Evolutionary conservation across 2,797 vertebrate species (phyloP).

Genomic region (Carapus acus): DNA sequence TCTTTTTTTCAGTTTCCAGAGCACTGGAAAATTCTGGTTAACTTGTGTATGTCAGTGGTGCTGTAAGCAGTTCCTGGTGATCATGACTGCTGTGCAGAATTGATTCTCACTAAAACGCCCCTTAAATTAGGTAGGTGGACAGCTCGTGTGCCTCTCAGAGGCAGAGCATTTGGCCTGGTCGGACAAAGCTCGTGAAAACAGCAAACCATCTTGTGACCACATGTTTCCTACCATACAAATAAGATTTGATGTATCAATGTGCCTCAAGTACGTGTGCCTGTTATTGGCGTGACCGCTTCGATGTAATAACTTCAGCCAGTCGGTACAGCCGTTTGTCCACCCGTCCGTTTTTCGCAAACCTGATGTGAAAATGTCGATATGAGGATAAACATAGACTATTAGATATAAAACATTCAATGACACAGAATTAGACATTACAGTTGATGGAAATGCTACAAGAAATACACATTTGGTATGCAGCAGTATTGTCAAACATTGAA

Average conservation of each 20-base stretch:
- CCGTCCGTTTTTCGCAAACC: neutral
- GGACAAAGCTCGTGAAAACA: neutral
- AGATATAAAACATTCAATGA: too few species aligned
- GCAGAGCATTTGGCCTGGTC: neutral
- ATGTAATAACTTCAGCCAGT: constrained; percentile 4
- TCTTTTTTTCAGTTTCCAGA: too few species aligned
- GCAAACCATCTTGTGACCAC: constrained; percentile 7
- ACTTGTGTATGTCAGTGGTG: neutral
- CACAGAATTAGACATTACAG: too few species aligned
- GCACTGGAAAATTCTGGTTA: too few species aligned
- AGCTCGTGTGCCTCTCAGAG: neutral
- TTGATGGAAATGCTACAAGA: too few species aligned
- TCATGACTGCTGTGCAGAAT: neutral
- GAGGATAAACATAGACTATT: too few species aligned
- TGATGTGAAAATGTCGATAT: too few species aligned
- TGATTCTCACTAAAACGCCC: neutral
- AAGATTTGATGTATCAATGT: neutral
- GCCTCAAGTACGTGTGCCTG: neutral
- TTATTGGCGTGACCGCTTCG: neutral
- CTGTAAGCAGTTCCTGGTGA: neutral
- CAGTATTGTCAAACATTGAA: too few species aligned
- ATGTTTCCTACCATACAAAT: constrained; percentile 12
- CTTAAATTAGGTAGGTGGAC: neutral
- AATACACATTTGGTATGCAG: too few species aligned
- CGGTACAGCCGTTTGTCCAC: neutral